These are phyloP conservation scores for Austrolebias charrua DNA, from an alignment of 2,797 vertebrate genomes.

Conservation along the genomic window DNA sequence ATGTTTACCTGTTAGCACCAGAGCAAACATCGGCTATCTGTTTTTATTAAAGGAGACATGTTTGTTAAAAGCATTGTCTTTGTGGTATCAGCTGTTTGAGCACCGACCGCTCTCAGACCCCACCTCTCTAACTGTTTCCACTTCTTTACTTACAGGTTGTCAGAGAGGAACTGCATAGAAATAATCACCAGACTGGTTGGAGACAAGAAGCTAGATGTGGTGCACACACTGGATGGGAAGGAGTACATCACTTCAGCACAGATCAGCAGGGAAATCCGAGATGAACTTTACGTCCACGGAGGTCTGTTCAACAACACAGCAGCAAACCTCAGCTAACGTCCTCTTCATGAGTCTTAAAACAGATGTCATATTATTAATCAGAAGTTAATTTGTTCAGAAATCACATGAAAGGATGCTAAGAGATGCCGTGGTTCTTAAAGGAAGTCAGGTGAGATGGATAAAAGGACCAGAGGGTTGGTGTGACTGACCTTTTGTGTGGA, in stretches of 20 bases:
- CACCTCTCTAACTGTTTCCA: background rate
- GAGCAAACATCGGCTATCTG: constrained; percentile 1
- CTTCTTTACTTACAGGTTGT: constrained; percentile 77
- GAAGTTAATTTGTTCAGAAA: background rate
- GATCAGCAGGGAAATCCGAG: constrained; percentile 88
- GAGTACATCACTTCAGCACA: constrained; percentile 94
- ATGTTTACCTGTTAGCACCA: too few relatives aligned
- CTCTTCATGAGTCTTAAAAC: too few relatives aligned
- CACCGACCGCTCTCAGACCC: background rate
- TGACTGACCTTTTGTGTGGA: too few relatives aligned
- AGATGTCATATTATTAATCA: background rate
- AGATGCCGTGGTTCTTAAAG: too few relatives aligned
- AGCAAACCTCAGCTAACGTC: too few relatives aligned
- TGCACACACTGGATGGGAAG: constrained; percentile 95
- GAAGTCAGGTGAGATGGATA: too few relatives aligned
- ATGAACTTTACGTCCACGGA: constrained; percentile 89
- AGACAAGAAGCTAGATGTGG: constrained; percentile 92
- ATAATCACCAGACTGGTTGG: constrained; percentile 90
- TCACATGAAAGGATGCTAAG: too few relatives aligned
- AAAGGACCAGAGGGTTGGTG: too few relatives aligned
- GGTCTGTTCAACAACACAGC: constrained; percentile 74
- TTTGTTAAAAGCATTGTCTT: background rate
- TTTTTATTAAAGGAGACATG: background rate
- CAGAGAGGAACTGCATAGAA: constrained; percentile 96
- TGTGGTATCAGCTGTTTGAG: background rate